phyloP scores from a whole-genome alignment of 1,140 invertebrate species.

The Drosophila ogumai region DNA sequence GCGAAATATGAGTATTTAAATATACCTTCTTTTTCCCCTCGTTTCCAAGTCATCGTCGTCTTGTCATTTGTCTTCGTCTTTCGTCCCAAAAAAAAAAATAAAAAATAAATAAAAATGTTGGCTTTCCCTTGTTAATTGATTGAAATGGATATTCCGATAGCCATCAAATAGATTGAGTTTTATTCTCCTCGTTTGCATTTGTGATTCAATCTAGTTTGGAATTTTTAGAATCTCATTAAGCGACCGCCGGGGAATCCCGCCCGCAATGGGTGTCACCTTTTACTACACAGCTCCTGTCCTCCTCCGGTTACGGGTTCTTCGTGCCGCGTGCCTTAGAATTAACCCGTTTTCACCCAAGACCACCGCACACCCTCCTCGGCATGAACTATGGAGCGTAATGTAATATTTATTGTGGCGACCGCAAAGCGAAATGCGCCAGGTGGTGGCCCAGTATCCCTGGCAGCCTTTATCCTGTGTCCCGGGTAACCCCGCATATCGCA shows the following conservation, averaged over 20 bases:
- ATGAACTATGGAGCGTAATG: constrained; percentile 6
- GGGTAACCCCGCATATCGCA: constrained; percentile 1
- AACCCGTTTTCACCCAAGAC: neutral
- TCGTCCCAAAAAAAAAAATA: constrained; percentile 1
- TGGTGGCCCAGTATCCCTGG: neutral
- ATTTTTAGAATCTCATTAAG: constrained; percentile 18
- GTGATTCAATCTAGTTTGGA: constrained; percentile 15
- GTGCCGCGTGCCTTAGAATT: neutral
- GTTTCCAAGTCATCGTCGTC: neutral
- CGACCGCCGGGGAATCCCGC: constrained; percentile 18
- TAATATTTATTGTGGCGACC: constrained; percentile 26
- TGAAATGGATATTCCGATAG: constrained; percentile 58
- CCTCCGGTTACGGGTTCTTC: neutral
- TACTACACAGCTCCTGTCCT: neutral
- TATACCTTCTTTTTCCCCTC: neutral
- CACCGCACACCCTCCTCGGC: neutral
- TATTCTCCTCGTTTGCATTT: constrained; percentile 14
- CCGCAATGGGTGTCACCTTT: neutral
- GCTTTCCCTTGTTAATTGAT: constrained; percentile 53
- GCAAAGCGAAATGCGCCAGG: constrained; percentile 4
- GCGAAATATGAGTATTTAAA: constrained; percentile 49
- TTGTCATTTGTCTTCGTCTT: constrained; percentile 28
- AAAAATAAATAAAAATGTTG: neutral
- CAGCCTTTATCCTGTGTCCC: constrained; percentile 3
- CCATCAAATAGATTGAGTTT: constrained; percentile 17